Evolutionary conservation across 2,888 invertebrate genomes (phyloP), one percentile per base, ranked within the genome.

Genomic region (Priocnemis perturbator): DNA sequence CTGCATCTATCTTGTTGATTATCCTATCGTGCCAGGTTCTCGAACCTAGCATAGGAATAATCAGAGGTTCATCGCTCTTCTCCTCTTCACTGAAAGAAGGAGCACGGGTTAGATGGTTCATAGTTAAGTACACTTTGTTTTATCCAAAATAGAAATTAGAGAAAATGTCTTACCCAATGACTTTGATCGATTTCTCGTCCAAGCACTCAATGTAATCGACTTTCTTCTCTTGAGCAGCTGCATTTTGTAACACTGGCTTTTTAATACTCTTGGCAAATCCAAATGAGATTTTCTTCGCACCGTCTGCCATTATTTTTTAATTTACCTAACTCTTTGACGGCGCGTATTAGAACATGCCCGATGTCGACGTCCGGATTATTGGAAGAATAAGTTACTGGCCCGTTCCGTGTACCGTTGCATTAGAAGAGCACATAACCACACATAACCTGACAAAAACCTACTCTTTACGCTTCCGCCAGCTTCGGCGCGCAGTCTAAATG

Each of bases 261-360:
- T 92, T 93, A 4, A 89, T 85, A 0, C 92, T 90, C 91, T 95
- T 96, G 81, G 91, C 93, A 89, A 96, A 96, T 58, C 94, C 93
- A 87, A 96, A 96, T 0, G 95, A 95, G 85, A 96, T 93, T 87
- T 95, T 95, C 78, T 95, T 95, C 61, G 90, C 88, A 77, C 93
- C 93, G 50, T 87, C 87, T 69, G 86, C 81, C 85, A 86, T 85
- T 69, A 37, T 11, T 11, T 70, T 74, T 65, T 55, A 48, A 60
- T 19, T 37, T 7, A 37, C 1, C 7, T 11, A 37, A 37, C 7
- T 26, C 3, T 37, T 37, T 37, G 5, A 37, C 37, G 11, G 11
- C 11, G 14, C 37, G 11, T 37, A 5, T 3, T 11, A 3, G 37
- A 9, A 37, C 4, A 37, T 37, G 37, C 37, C 11, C 37, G 37